A percentile compares a stretch with the other conserved stretches of the same genome.
phyloP scores from a whole-genome alignment of 2,113 vertebrate genomes.

The Petrocephalus microphthalmus region DNA sequence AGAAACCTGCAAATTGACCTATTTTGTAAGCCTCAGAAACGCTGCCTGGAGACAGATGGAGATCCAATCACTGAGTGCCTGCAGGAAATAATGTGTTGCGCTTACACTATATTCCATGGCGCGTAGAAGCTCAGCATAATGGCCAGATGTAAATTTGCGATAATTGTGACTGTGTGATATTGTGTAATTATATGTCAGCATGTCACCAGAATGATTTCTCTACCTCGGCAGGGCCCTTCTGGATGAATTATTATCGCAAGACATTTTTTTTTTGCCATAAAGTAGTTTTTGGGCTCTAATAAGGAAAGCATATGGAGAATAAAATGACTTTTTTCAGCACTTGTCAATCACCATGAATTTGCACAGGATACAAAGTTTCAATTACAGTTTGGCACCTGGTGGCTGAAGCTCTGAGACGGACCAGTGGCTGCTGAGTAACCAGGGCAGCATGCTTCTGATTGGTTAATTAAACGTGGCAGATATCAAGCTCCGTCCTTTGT shows the following conservation, averaged over 20 bases:
- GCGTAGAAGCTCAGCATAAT: background rate
- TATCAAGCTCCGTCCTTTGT: background rate
- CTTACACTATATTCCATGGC: background rate
- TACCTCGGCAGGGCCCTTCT: background rate
- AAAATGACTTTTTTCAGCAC: background rate
- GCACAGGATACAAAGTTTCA: background rate
- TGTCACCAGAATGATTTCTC: background rate
- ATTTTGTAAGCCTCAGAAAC: background rate
- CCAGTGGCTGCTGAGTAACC: background rate
- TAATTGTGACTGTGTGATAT: background rate
- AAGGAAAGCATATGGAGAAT: background rate
- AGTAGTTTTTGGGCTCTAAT: background rate
- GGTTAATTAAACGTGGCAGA: background rate
- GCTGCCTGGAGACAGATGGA: background rate
- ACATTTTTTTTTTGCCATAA: background rate
- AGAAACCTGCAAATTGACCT: background rate
- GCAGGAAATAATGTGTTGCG: background rate
- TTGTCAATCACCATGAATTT: conserved; percentile 1
- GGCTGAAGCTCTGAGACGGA: background rate
- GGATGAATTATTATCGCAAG: background rate
- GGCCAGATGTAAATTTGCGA: background rate
- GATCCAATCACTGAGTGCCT: background rate
- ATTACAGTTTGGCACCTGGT: background rate
- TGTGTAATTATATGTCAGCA: conserved; percentile 2
- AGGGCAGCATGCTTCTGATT: background rate